Conservation (phyloP, 2,888 invertebrate genomes). For the Agonopterix arenella region DNA sequence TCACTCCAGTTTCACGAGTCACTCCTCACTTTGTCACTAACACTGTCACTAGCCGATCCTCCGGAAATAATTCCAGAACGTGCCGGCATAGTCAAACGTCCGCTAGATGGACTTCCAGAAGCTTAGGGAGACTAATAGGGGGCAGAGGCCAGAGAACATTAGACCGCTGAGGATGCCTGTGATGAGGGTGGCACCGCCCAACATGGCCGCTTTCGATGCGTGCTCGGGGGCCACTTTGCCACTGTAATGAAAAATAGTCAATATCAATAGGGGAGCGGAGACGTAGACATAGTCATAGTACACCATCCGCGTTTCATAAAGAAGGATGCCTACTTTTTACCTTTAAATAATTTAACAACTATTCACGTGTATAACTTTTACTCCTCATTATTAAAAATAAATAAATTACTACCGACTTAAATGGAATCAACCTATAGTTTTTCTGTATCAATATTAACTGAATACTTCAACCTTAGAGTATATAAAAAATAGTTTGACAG, state of each 20-base stretch:
- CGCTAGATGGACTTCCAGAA: conserved; percentile 47
- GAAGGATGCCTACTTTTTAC: too few relatives aligned
- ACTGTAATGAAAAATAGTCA: conserved; percentile 19
- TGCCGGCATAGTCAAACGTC: not conserved
- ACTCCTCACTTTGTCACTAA: not conserved
- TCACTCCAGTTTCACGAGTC: not conserved
- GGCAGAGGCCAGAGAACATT: conserved; percentile 82
- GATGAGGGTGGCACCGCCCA: conserved; percentile 94
- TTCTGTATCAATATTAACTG: too few relatives aligned
- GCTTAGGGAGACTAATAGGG: conserved; percentile 68
- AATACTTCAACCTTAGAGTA: too few relatives aligned
- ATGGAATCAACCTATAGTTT: too few relatives aligned
- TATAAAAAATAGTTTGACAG: too few relatives aligned
- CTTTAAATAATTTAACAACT: too few relatives aligned
- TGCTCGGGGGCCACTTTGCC: conserved; percentile 89
- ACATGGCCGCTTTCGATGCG: conserved; percentile 95
- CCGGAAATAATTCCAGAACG: conserved; percentile 32
- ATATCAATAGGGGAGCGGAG: not conserved
- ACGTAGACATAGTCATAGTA: too few relatives aligned
- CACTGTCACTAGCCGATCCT: conserved; percentile 2
- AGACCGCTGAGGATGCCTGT: conserved; percentile 94
- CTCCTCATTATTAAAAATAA: too few relatives aligned
- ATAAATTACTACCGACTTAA: too few relatives aligned
- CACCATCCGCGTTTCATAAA: too few relatives aligned
- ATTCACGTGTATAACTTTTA: too few relatives aligned